Evolutionary conservation across 1,140 invertebrate species (phyloP).

Genomic region (Camponotus pennsylvanicus): DNA sequence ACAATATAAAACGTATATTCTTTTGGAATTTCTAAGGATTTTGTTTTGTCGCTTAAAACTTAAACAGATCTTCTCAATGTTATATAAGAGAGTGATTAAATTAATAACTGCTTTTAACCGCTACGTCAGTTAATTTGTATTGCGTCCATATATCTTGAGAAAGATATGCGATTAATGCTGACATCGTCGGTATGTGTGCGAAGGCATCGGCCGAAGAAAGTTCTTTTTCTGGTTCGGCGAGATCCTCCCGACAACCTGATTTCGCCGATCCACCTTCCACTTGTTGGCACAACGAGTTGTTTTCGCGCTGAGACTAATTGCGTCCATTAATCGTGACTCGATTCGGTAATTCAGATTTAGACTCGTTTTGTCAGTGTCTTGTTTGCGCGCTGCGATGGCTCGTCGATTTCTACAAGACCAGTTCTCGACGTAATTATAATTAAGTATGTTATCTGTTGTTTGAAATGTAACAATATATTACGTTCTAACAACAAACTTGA

Average conservation of each 20-base stretch:
- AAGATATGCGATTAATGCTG: slow-evolving; percentile 37
- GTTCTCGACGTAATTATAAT: slow-evolving; percentile 21
- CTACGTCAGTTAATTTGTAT: slow-evolving; percentile 52
- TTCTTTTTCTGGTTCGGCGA: slow-evolving; percentile 66
- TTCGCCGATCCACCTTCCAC: slow-evolving; percentile 64
- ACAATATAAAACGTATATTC: not conserved
- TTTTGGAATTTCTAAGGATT: slow-evolving; percentile 8
- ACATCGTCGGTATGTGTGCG: not conserved
- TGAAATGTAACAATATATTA: not conserved
- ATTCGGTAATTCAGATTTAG: slow-evolving; percentile 74
- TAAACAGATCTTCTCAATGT: not conserved
- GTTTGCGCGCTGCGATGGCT: slow-evolving; percentile 63
- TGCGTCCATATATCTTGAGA: slow-evolving; percentile 15
- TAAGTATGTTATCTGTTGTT: not conserved
- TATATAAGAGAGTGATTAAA: slow-evolving; percentile 32
- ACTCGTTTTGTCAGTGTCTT: slow-evolving; percentile 66
- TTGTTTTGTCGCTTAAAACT: not conserved
- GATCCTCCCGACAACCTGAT: slow-evolving; percentile 64
- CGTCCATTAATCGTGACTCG: slow-evolving; percentile 75
- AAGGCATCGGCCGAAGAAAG: slow-evolving; percentile 57
- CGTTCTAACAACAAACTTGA: not conserved
- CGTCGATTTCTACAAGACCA: slow-evolving; percentile 44
- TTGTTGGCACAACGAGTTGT: slow-evolving; percentile 54
- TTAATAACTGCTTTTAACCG: slow-evolving; percentile 53
- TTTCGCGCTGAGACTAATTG: slow-evolving; percentile 71